These are phyloP conservation scores for Cygnus buccinator DNA, from an alignment of 2,113 vertebrate species.

Conservation along the genomic window DNA sequence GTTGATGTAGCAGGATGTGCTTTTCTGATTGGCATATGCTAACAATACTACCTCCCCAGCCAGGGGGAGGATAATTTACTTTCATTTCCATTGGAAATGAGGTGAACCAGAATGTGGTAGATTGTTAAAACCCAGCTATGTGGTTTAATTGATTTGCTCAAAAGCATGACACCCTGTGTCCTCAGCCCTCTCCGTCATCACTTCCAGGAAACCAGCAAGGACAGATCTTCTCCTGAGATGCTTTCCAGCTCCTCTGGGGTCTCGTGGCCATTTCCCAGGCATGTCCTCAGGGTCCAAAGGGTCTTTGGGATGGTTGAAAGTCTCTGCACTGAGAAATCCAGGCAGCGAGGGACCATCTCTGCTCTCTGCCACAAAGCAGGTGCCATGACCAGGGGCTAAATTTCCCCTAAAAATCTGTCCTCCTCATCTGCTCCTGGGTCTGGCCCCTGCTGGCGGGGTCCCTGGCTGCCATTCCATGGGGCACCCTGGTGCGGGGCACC, in stretches of 20 bases:
- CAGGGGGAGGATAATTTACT: constrained; percentile 59
- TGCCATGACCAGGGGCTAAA: not conserved
- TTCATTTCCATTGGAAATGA: constrained; percentile 69
- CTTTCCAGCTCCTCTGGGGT: not conserved
- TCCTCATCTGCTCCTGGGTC: rapidly evolving
- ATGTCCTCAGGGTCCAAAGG: not conserved
- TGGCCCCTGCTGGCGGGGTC: not conserved
- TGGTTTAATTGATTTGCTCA: constrained; percentile 12
- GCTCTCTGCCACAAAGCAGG: not conserved
- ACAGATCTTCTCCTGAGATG: not conserved
- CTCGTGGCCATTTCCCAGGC: not conserved
- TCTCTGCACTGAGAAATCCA: not conserved
- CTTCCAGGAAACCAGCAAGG: constrained; percentile 9
- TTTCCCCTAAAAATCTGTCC: not conserved
- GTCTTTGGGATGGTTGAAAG: not conserved
- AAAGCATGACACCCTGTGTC: not conserved
- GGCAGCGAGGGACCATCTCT: not conserved
- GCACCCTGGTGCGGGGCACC: rapidly evolving
- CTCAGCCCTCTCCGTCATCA: not conserved
- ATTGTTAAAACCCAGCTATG: constrained; percentile 1
- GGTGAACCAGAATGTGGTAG: constrained; percentile 37
- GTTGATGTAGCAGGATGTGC: constrained; percentile 57
- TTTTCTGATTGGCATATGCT: constrained; percentile 65
- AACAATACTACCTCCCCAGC: constrained; percentile 58
- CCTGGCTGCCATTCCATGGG: not conserved